These are phyloP conservation scores for Nyctibius bracteatus DNA, from an alignment of 2,113 vertebrate species.

Conservation along the genomic window DNA sequence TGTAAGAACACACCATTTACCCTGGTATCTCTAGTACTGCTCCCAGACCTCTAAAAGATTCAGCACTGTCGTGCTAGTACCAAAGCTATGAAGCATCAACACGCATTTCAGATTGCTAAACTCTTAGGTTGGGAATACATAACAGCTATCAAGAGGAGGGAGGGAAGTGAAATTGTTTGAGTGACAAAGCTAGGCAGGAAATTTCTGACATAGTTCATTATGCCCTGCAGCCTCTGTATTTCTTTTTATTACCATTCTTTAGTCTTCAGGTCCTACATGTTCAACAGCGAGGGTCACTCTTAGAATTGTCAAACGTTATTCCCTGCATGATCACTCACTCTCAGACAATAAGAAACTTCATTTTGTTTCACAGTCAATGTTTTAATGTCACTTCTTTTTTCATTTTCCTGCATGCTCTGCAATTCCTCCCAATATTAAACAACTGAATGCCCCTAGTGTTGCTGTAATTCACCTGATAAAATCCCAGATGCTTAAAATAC, in stretches of 20 bases:
- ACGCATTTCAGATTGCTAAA: neutral
- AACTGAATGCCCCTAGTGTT: conserved; percentile 1
- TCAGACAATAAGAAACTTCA: conserved; percentile 40
- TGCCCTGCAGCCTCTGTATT: conserved; percentile 43
- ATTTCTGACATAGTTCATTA: conserved; percentile 49
- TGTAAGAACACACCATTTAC: neutral
- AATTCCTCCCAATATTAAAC: neutral
- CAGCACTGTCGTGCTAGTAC: neutral
- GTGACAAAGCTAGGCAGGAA: conserved; percentile 19
- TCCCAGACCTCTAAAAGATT: neutral
- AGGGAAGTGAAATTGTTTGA: conserved; percentile 2
- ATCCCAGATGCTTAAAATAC: neutral
- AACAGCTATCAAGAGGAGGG: neutral
- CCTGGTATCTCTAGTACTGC: neutral
- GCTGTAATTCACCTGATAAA: conserved; percentile 3
- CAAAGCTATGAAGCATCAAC: neutral
- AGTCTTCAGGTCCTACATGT: conserved; percentile 7
- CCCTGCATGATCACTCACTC: neutral
- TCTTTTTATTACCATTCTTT: conserved; percentile 55
- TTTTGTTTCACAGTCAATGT: conserved; percentile 44
- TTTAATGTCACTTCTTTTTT: conserved; percentile 31
- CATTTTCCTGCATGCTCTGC: neutral
- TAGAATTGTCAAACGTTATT: conserved; percentile 24
- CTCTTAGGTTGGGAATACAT: too few relatives aligned
- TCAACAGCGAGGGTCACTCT: conserved; percentile 26